Evolutionary conservation across 2,888 invertebrate species (phyloP).

Genomic region (Himalopsyche anomala): DNA sequence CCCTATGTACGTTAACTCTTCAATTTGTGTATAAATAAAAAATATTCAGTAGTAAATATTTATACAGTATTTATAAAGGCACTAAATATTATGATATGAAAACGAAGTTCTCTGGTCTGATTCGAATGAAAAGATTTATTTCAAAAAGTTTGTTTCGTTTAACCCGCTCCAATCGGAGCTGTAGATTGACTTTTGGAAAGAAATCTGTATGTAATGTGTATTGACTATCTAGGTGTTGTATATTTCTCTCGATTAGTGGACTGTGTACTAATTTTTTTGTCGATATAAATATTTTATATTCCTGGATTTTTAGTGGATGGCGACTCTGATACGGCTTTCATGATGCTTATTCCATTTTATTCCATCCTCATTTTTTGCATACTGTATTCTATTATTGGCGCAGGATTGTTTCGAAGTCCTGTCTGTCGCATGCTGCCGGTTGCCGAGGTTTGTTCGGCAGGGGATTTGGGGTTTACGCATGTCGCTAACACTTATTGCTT

Average conservation of each 20-base stretch:
- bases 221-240: conserved; percentile 36
- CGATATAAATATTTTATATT: conserved; percentile 12
- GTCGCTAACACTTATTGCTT: conserved; percentile 18
- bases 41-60: no score
- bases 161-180: not conserved
- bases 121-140: conserved; percentile 34
- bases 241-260: conserved; percentile 42
- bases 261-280: conserved; percentile 25
- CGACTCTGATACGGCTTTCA: conserved; percentile 57
- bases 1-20: no score
- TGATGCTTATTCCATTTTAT: conserved; percentile 58
- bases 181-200: conserved; percentile 39
- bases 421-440: conserved; percentile 16
- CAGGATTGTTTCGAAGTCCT: conserved; percentile 9
- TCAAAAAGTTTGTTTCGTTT: conserved; percentile 3
- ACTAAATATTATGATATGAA: no score
- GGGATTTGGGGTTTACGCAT: conserved; percentile 18
- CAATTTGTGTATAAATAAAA: no score
- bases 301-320: conserved; percentile 59
- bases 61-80: no score
- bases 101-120: conserved; percentile 24
- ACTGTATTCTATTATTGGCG: conserved; percentile 18
- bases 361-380: conserved; percentile 52
- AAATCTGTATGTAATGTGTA: conserved; percentile 39
- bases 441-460: not conserved